A percentile compares a stretch with the other conserved stretches of the same genome.
These are phyloP conservation scores for Noctua comes DNA, from an alignment of 2,888 invertebrate species.

Conservation along the genomic window DNA sequence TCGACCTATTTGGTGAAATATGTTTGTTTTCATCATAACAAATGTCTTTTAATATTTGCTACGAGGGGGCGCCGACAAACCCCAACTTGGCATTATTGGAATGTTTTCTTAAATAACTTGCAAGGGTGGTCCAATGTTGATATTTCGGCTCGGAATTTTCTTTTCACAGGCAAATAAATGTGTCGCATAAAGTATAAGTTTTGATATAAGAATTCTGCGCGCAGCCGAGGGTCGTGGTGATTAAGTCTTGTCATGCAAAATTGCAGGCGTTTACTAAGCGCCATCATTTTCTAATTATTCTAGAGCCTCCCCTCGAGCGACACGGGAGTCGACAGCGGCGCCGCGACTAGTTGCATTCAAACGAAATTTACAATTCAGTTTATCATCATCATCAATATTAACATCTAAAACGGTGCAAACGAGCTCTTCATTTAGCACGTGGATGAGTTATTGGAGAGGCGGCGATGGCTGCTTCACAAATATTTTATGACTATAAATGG, in stretches of 20 bases:
- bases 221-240: conserved; percentile 69
- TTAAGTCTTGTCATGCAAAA: conserved; percentile 83
- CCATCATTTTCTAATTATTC: conserved; percentile 71
- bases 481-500: conserved; percentile 51
- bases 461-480: conserved; percentile 41
- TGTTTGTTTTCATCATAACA: conserved; percentile 87
- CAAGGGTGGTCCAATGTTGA: conserved; percentile 83
- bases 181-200: conserved; percentile 53
- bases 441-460: conserved; percentile 57
- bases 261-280: conserved; percentile 72
- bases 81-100: conserved; percentile 76
- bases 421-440: conserved; percentile 66
- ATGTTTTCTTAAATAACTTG: conserved; percentile 84
- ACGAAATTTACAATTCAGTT: conserved; percentile 77
- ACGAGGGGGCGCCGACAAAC: conserved; percentile 75
- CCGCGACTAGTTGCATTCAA: conserved; percentile 73
- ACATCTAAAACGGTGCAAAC: conserved; percentile 77
- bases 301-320: conserved; percentile 64
- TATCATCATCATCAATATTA: conserved; percentile 74
- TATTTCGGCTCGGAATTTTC: conserved; percentile 62
- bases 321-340: conserved; percentile 59
- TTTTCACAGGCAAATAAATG: conserved; percentile 57
- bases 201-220: conserved; percentile 58
- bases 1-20: conserved; percentile 86
- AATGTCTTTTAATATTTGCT: conserved; percentile 81